Percentiles rank a stretch among this genome's conserved stretches.
phyloP scores from a whole-genome alignment of 2,797 vertebrate genomes.

The Galagoides demidoff region DNA sequence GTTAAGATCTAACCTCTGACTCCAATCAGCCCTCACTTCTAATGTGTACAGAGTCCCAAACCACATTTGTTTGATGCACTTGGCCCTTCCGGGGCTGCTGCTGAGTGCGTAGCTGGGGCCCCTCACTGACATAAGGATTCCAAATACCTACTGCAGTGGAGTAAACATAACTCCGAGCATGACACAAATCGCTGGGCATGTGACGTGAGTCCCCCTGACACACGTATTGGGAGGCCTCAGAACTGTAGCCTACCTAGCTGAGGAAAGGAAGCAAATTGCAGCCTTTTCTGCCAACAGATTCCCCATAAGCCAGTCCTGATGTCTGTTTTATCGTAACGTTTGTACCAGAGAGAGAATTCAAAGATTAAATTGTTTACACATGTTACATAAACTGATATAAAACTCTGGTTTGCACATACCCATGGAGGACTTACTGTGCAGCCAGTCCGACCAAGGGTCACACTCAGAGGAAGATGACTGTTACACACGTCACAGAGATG shows the following conservation, averaged over 20 bases:
- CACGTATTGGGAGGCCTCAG: conserved; percentile 43
- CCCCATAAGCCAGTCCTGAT: conserved; percentile 49
- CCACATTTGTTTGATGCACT: conserved; percentile 59
- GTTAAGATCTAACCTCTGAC: background rate
- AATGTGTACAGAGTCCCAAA: background rate
- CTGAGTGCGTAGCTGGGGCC: conserved; percentile 48
- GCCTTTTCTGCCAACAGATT: conserved; percentile 66
- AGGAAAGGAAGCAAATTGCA: conserved; percentile 38
- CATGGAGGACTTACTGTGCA: conserved; percentile 56
- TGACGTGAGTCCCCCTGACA: conserved; percentile 70
- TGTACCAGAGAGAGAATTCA: conserved; percentile 67
- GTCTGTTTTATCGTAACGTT: conserved; percentile 70
- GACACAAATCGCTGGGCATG: conserved; percentile 71
- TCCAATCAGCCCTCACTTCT: background rate
- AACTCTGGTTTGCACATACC: conserved; percentile 51
- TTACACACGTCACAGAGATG: background rate
- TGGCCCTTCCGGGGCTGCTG: background rate
- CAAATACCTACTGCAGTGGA: conserved; percentile 67
- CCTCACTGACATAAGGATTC: conserved; percentile 68
- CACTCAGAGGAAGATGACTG: conserved; percentile 18
- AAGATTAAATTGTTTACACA: conserved; percentile 79
- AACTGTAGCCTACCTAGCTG: background rate
- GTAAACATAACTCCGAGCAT: conserved; percentile 73
- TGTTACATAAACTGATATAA: conserved; percentile 75
- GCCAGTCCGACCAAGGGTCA: background rate